Conservation (phyloP, 2,113 vertebrate species). For the Forbesichthys agassizii region DNA sequence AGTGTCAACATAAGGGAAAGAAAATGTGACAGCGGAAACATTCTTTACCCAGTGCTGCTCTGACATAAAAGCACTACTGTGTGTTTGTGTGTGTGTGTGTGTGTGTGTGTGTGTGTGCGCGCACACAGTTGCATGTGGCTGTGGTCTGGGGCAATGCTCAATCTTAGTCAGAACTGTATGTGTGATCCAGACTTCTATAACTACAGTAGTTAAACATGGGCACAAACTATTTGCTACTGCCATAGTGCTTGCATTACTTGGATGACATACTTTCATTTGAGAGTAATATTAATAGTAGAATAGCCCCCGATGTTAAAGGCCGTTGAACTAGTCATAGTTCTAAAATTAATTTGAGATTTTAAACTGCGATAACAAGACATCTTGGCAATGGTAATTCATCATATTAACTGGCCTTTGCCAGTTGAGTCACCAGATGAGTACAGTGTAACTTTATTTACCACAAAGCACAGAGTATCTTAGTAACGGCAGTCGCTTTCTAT, state of each 20-base stretch:
- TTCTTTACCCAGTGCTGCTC: too few species aligned
- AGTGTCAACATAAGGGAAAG: too few species aligned
- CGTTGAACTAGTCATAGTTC: neutral
- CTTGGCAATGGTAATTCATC: neutral
- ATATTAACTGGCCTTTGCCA: neutral
- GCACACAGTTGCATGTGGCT: neutral
- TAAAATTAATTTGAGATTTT: neutral
- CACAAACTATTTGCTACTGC: neutral
- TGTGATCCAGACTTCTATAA: neutral
- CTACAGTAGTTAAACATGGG: neutral
- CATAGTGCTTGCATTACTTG: neutral
- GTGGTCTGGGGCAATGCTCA: neutral
- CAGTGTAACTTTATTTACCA: neutral
- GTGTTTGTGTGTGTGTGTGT: too few species aligned
- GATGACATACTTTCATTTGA: neutral
- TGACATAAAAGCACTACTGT: too few species aligned
- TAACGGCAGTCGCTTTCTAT: slow-evolving; percentile 16
- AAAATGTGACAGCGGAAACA: too few species aligned
- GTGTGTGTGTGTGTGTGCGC: too few species aligned
- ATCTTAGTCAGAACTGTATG: neutral
- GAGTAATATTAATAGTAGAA: neutral
- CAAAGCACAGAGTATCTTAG: neutral
- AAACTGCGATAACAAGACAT: neutral
- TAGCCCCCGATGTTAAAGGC: slow-evolving; percentile 2
- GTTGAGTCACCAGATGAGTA: neutral